These are phyloP conservation scores for Drosophila gaucha DNA, from an alignment of 2,888 invertebrate species.

Conservation along the genomic window DNA sequence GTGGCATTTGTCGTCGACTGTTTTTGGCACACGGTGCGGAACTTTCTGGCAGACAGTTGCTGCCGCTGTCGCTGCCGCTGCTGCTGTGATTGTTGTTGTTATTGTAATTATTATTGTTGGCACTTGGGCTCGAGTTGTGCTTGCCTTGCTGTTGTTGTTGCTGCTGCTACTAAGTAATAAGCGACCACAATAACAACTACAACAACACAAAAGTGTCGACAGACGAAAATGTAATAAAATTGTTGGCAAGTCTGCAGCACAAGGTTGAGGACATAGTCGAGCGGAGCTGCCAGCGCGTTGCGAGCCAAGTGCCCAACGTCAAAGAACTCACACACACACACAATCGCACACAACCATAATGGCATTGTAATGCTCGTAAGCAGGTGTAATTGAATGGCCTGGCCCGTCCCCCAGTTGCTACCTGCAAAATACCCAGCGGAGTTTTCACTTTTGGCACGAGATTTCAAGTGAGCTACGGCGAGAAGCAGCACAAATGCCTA, in stretches of 20 bases:
- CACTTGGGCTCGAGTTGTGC: slow-evolving; percentile 58
- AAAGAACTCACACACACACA: slow-evolving; percentile 17
- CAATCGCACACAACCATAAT: slow-evolving; percentile 37
- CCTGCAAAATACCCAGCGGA: slow-evolving; percentile 34
- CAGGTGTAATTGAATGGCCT: slow-evolving; percentile 77
- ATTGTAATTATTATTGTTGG: slow-evolving; percentile 72
- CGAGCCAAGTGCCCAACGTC: slow-evolving; percentile 45
- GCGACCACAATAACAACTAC: slow-evolving; percentile 56
- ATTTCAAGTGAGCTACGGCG: slow-evolving; percentile 45
- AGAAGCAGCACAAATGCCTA: slow-evolving; percentile 7
- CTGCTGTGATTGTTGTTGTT: slow-evolving; percentile 40
- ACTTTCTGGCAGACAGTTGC: slow-evolving; percentile 60
- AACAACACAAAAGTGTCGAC: slow-evolving; percentile 66
- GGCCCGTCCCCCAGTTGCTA: slow-evolving; percentile 7
- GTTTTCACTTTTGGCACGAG: slow-evolving; percentile 63
- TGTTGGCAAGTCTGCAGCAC: slow-evolving; percentile 63
- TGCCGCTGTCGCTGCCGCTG: slow-evolving; percentile 17
- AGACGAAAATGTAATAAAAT: slow-evolving; percentile 77
- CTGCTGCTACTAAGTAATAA: slow-evolving; percentile 54
- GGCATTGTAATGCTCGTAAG: slow-evolving; percentile 69
- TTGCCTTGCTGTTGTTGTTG: slow-evolving; percentile 27
- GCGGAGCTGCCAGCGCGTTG: slow-evolving; percentile 21
- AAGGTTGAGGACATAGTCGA: slow-evolving; percentile 22
- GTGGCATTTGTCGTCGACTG: slow-evolving; percentile 56
- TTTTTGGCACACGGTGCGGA: slow-evolving; percentile 58